Evolutionary conservation across 2,113 vertebrate genomes (phyloP).

Genomic region (Clarias batrachus): DNA sequence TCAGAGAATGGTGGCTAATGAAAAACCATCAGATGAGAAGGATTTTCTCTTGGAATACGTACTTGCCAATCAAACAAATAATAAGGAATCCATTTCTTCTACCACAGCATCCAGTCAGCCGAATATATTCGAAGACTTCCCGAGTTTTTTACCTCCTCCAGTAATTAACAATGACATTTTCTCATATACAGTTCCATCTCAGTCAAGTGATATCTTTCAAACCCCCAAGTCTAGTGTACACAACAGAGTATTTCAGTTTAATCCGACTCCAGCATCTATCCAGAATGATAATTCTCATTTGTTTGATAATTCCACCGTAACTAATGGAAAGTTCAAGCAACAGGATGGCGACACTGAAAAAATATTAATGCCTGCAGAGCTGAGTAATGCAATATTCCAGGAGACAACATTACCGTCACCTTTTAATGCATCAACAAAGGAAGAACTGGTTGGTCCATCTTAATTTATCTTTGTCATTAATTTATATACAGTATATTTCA

Average conservation of each 20-base stretch:
- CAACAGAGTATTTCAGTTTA: neutral
- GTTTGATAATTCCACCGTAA: neutral
- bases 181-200: neutral
- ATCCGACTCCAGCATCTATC: neutral
- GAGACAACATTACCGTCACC: neutral
- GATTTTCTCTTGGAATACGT: constrained; percentile 36
- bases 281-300: constrained; percentile 9
- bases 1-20: constrained; percentile 1
- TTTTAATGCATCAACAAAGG: neutral
- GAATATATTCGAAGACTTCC: neutral
- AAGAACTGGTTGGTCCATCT: constrained; percentile 28
- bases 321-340: neutral
- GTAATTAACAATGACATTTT: neutral
- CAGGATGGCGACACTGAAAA: neutral
- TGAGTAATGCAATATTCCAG: neutral
- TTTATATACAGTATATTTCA: neutral
- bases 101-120: neutral
- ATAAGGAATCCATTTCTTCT: neutral
- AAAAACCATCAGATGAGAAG: neutral
- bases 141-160: neutral
- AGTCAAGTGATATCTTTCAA: constrained; percentile 13
- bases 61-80: constrained; percentile 27
- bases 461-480: neutral
- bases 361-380: neutral
- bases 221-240: neutral